phyloP scores from a whole-genome alignment of 2,888 invertebrate species.

The Thecocarcelia acutangulata region DNA sequence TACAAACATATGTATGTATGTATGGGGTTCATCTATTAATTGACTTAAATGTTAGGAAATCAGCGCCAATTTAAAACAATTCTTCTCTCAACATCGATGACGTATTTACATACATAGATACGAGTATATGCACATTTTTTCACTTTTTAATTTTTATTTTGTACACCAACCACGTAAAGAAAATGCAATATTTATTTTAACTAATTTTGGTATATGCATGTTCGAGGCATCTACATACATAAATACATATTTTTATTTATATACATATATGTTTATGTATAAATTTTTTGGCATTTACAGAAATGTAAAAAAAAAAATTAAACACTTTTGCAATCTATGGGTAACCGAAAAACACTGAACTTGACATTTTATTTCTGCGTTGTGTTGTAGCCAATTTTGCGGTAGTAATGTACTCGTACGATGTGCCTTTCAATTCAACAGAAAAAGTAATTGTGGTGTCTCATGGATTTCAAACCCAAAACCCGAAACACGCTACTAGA shows the following conservation, averaged over 20 bases:
- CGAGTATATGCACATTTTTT: too few species aligned
- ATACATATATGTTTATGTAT: background rate
- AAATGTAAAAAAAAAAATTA: constrained; percentile 17
- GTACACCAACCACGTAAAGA: background rate
- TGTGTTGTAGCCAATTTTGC: constrained; percentile 28
- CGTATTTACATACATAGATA: too few species aligned
- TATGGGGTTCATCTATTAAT: constrained; percentile 47
- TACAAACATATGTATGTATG: too few species aligned
- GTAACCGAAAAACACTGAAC: constrained; percentile 62
- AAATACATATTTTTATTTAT: background rate
- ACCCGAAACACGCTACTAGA: constrained; percentile 26
- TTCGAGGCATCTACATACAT: background rate
- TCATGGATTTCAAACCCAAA: constrained; percentile 39
- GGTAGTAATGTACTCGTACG: constrained; percentile 2
- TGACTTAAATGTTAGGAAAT: constrained; percentile 56
- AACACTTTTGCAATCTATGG: constrained; percentile 16
- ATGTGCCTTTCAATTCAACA: constrained; percentile 7
- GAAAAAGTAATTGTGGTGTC: constrained; percentile 14
- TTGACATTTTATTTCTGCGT: constrained; percentile 52
- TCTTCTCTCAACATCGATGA: constrained; percentile 18
- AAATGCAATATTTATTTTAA: constrained; percentile 3
- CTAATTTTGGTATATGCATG: constrained; percentile 1
- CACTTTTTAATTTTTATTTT: background rate
- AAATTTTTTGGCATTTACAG: constrained; percentile 20
- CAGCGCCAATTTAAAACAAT: constrained; percentile 64